Base-by-base conservation (phyloP, 1,140 invertebrate species). In the Solenopsis fugax region DNA sequence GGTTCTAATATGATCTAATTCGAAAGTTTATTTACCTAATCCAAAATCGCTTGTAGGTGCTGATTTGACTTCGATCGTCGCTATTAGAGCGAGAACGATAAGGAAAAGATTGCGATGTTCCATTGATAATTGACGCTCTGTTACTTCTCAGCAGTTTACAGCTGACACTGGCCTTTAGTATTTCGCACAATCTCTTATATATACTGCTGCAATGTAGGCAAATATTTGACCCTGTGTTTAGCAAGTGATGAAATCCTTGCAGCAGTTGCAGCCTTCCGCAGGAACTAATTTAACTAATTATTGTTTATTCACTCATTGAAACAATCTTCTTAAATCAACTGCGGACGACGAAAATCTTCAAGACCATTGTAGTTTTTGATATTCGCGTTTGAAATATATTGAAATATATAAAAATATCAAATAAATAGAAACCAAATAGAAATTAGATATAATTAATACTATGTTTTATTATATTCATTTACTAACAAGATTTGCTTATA, bases 41-140 rank as follows among this genome's bases (percentile, higher is more conserved):
- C 12, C 9, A 13, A 81, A 71, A 71, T 72, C 4, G 7, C 18
- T 81, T 41, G 7, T 45, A 72, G 50, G 50, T 56, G 34, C 37
- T 18, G 37, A 56, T 10, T 50, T 41, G 21, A 81, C 50, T 45
- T 71, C 48, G 37, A 71, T 58, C 37, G 37, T 41, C 6, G n/a
- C 16, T 48, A 29, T 56, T 10, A 56, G 3, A 60, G 16, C 37
- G 62, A 81, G 18, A 72, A 58, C 5, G 16, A 58, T 29, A 56
- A 37, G 65, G 24, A 58, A 41, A 21, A 29, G 6, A 12, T 34
- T 56, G 2, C 5, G 34, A 4, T 54, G 48, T 45, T 45, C 41
- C 78, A 81, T 71, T 81, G 65, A 72, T 81, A 72, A 72, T 71
- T 71, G 64, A 56, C 16, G 37, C 37, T 71, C 34, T 56, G 52